Conservation (phyloP, 2,888 invertebrate species). For the Drosophila colorata region DNA sequence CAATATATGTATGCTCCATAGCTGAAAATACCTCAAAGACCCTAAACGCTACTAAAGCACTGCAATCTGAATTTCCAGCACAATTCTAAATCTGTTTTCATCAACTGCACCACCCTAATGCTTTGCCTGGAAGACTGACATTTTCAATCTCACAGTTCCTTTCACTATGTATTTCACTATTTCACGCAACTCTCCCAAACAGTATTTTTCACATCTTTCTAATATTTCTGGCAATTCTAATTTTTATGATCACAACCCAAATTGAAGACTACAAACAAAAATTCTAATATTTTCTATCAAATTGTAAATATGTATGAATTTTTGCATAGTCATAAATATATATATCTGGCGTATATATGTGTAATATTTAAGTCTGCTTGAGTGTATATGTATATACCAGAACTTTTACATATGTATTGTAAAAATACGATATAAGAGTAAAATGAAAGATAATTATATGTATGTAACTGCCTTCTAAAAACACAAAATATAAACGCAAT, state of each 20-base stretch:
- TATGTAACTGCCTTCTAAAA: conserved; percentile 40
- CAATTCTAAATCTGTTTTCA: conserved; percentile 23
- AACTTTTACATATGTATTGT: conserved; percentile 59
- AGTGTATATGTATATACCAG: conserved; percentile 59
- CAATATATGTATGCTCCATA: conserved; percentile 56
- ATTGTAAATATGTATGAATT: conserved; percentile 78
- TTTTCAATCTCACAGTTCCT: conserved; percentile 50
- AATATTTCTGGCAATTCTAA: conserved; percentile 16
- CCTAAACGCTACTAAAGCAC: conserved; percentile 36
- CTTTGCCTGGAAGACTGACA: conserved; percentile 62
- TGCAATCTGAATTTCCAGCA: conserved; percentile 36
- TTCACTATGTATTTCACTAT: conserved; percentile 26
- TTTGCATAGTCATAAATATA: conserved; percentile 66
- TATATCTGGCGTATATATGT: conserved; percentile 55
- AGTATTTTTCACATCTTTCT: conserved; percentile 57
- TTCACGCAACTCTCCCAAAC: conserved; percentile 30
- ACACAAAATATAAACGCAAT: conserved; percentile 46
- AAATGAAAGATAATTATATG: conserved; percentile 30
- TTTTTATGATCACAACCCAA: conserved; percentile 23
- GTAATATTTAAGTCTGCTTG: conserved; percentile 64
- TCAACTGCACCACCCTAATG: conserved; percentile 3
- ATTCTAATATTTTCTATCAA: conserved; percentile 73
- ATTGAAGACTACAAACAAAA: conserved; percentile 60
- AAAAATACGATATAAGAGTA: conserved; percentile 34
- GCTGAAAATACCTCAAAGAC: conserved; percentile 64